Evolutionary conservation across 30 jellyfish, hydroid and myxozoan genomes (phyloP).

Genomic region (Morbakka virulenta): DNA sequence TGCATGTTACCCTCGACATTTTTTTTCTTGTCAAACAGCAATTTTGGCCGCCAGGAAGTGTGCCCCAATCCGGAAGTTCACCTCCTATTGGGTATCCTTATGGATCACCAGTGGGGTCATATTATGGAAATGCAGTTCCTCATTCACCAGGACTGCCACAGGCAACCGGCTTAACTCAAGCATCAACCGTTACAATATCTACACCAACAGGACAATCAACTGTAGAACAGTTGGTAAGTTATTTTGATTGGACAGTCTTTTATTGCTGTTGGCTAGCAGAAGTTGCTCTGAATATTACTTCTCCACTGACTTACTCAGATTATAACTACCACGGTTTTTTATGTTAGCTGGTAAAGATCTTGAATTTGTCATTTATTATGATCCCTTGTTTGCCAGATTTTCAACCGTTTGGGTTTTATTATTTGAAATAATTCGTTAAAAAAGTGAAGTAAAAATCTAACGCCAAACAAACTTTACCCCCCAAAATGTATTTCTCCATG

Average conservation of each 20-base stretch:
- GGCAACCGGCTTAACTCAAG: conserved; percentile 52
- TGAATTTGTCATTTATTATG: too few species aligned
- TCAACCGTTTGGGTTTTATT: too few species aligned
- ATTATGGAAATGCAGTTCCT: conserved; percentile 59
- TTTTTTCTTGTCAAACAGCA: not conserved
- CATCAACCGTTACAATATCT: conserved; percentile 44
- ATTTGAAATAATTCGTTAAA: too few species aligned
- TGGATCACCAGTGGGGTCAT: conserved; percentile 64
- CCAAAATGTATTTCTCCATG: not conserved
- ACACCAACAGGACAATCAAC: conserved; percentile 62
- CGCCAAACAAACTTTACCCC: too few species aligned
- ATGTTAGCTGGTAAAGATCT: too few species aligned
- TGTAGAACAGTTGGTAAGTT: conserved; percentile 66
- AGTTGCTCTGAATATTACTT: too few species aligned
- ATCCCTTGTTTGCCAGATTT: too few species aligned
- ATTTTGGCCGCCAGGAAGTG: conserved; percentile 86
- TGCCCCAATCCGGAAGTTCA: conserved; percentile 74
- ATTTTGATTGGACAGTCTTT: not conserved
- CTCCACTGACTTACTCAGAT: too few species aligned
- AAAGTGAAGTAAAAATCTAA: too few species aligned
- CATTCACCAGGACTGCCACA: conserved; percentile 77
- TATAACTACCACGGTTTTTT: too few species aligned
- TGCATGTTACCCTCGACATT: too few species aligned
- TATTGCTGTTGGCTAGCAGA: too few species aligned
- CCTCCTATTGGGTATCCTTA: conserved; percentile 88